Conservation (phyloP, 2,113 vertebrate genomes). For the Alethe castanea region DNA sequence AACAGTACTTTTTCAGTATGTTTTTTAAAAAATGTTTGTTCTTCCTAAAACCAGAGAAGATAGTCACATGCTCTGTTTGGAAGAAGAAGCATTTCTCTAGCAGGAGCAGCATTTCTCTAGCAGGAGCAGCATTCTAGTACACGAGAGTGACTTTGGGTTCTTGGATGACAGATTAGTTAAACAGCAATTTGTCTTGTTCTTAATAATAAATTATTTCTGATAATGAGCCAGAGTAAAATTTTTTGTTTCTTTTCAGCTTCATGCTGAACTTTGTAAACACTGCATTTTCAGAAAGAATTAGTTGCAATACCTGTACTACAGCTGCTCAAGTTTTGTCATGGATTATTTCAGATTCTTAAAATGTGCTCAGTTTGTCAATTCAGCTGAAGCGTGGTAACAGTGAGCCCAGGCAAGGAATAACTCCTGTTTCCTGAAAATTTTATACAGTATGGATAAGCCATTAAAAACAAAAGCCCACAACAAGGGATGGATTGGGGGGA, state of each 20-base stretch:
- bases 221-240: background rate
- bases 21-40: background rate
- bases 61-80: background rate
- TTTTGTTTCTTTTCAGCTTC: background rate
- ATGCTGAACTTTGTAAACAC: background rate
- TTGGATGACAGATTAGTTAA: background rate
- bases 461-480: background rate
- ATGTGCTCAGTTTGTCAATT: background rate
- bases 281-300: background rate
- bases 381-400: background rate
- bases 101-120: background rate
- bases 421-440: background rate
- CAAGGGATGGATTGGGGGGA: background rate
- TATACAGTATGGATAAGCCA: background rate
- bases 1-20: background rate
- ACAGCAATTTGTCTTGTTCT: background rate
- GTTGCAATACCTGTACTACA: background rate
- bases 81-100: background rate
- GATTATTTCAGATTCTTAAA: background rate
- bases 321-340: background rate
- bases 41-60: background rate
- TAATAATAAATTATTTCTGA: background rate
- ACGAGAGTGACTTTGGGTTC: background rate
- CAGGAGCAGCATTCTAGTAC: background rate
- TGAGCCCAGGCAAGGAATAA: background rate